Evolutionary conservation across 1,140 invertebrate species (phyloP), one percentile per base, ranked within the genome.

Genomic region (Archegozetes longisetosus): DNA sequence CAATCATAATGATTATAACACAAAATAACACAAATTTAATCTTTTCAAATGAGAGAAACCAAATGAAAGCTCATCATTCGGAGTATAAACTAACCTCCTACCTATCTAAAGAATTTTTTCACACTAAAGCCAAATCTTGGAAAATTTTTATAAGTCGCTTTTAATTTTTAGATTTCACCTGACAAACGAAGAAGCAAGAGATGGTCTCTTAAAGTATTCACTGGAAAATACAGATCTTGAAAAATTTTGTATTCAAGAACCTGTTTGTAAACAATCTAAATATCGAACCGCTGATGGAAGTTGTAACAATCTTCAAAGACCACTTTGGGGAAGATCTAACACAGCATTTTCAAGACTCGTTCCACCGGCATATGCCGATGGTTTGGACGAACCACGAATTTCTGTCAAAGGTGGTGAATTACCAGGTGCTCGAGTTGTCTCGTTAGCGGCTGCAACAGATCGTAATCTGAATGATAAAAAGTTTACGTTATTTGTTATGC

Each of bases 241-340:
- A 12, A 26, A 57, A 17, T 50, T 46, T 23, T 63, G 62, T 55
- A 51, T 53, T 14, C 14, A 27, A n/a, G 60, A 62, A 25, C 62
- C 62, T 3, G 24, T 13, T 3, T 63, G 62, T 58, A 6, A 17
- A 4, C 23, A 52, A 22, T n/a, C 14, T 20, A 61, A 61, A 55
- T 84, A 80, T 68, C 70, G 85, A 17, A 79, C 74, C 3, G 72
- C 79, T 47, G 83, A 86, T 68, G 85, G 84, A 4, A 80, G 79
- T 20, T 87, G 85, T 68, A 87, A 87, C 68, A 84, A 86, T 68
- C 68, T 79, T 0, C 66, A 73, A 14, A 67, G 80, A 69, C 75
- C 66, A 1, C 64, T 67, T 68, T 79, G 76, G 75, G 76, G 74
- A 9, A 70, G 68, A 68, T 62, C 73, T 1, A 62, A 66, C 29